Conservation (phyloP, 2,888 invertebrate genomes). For the Xestia sexstrigata region DNA sequence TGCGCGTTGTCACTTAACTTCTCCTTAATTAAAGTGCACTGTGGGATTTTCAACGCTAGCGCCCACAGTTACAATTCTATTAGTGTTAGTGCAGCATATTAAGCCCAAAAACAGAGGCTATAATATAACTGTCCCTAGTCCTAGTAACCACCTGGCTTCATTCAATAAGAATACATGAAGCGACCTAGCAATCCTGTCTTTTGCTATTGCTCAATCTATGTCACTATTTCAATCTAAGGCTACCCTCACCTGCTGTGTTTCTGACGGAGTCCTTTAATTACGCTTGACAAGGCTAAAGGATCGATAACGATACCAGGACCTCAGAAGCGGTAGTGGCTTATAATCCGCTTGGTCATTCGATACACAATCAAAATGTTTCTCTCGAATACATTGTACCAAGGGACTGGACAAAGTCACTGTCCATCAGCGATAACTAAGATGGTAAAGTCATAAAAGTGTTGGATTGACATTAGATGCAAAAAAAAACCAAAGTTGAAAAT, state of each 20-base stretch:
- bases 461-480: not conserved
- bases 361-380: conserved; percentile 5
- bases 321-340: conserved; percentile 12
- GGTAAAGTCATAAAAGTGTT: not conserved
- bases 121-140: not conserved
- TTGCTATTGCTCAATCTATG: not conserved
- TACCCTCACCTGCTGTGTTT: not conserved
- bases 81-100: not conserved
- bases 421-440: not conserved
- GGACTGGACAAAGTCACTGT: too few relatives aligned
- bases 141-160: not conserved
- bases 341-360: conserved; percentile 1
- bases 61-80: not conserved
- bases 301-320: conserved; percentile 33
- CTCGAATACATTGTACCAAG: not conserved
- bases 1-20: not conserved
- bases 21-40: not conserved
- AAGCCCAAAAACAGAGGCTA: not conserved
- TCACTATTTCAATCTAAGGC: conserved; percentile 7
- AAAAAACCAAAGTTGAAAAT: not conserved
- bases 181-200: not conserved
- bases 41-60: not conserved
- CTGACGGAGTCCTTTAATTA: conserved; percentile 37
- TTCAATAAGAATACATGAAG: not conserved
- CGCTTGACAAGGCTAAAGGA: conserved; percentile 32